Evolutionary conservation across 2,113 vertebrate species (phyloP), one percentile per base, ranked within the genome.

Genomic region (Lagenorhynchus albirostris): DNA sequence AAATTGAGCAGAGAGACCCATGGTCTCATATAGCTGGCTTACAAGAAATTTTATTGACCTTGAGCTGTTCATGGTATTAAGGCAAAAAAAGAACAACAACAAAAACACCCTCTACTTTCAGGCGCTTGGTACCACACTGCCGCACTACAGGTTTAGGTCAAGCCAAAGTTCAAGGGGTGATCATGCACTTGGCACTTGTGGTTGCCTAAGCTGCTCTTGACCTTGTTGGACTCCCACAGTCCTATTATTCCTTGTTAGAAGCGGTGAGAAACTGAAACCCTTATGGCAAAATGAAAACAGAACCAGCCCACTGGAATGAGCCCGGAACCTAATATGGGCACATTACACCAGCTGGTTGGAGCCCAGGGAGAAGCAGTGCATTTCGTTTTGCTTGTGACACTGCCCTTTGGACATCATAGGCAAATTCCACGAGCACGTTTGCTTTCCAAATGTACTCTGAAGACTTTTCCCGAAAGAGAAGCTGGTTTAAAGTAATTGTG

Each of bases 401-500:
- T 91, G 58, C 38, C 73, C 73, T 94, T 67, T 89, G 88, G 44
- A 41, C 23, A 17, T 55, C 25, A 10, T 47, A 44, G 89, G 79
- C 79, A 81, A 92, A 71, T 85, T 89, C 50, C 21, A 20, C 44
- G 79, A 76, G 63, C 89, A 47, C 38, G 47, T 77, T 91, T 81
- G 88, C 70, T 84, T 91, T 44, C 33, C 55, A 79, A 89, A 79
- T 93, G 70, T 63, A 65, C 41, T 89, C 33, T 5, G 23, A 92
- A 93, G 63, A 12, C 20, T 60, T 76, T 93, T 92, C 94, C 2
- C 5, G 67, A 93, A 97, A 62, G 68, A 77, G 77, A 91, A 96
- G 89, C 50, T 44, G 50, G 55, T 84, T 83, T 89, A 82, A 50
- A 94, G 92, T 53, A 73, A 93, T 95, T 87, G n/a, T 92, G 87